These are phyloP conservation scores for Myotis daubentonii DNA, from an alignment of 2,797 vertebrate genomes.

Conservation along the genomic window DNA sequence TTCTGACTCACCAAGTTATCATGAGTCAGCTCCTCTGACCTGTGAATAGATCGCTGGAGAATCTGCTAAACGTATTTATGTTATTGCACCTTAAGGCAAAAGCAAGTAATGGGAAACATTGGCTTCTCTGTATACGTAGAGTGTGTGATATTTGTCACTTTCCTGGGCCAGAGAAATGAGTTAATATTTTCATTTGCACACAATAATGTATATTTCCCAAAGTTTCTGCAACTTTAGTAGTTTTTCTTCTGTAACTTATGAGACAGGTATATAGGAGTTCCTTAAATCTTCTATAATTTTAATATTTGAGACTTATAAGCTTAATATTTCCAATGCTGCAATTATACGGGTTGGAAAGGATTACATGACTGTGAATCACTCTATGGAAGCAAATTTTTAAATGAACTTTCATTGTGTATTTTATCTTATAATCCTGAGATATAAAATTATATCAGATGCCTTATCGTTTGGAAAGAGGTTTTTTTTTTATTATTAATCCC, in stretches of 20 bases:
- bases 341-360: conserved; percentile 75
- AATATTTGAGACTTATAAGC: conserved; percentile 53
- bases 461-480: conserved; percentile 75
- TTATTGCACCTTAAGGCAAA: not conserved
- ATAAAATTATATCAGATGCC: conserved; percentile 80
- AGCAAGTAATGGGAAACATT: not conserved
- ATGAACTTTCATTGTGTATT: conserved; percentile 79
- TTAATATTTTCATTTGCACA: conserved; percentile 26
- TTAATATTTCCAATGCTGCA: conserved; percentile 70
- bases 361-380: conserved; percentile 70
- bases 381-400: conserved; percentile 82
- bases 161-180: not conserved
- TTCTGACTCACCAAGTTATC: conserved; percentile 7
- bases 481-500: conserved; percentile 77
- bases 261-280: not conserved
- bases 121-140: not conserved
- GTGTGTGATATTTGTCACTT: not conserved
- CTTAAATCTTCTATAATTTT: conserved; percentile 42
- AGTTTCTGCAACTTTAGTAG: conserved; percentile 7
- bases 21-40: conserved; percentile 19
- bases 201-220: not conserved
- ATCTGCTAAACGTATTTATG: not conserved
- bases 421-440: conserved; percentile 82
- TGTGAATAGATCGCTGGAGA: not conserved
- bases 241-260: not conserved